phyloP scores from a whole-genome alignment of 2,888 invertebrate species.

The Plagodis pulveraria region DNA sequence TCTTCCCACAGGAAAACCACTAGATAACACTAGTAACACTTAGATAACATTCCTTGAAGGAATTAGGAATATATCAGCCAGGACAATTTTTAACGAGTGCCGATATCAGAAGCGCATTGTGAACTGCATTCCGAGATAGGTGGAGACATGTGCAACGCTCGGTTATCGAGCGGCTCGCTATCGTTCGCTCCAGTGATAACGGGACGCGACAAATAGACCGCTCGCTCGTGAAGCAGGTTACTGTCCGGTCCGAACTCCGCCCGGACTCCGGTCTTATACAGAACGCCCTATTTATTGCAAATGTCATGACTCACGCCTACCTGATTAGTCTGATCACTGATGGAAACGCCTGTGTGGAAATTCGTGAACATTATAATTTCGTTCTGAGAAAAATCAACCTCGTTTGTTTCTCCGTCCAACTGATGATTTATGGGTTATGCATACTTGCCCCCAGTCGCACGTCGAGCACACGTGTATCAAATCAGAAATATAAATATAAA shows the following conservation, averaged over 20 bases:
- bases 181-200: conserved; percentile 70
- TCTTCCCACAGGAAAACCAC: conserved; percentile 53
- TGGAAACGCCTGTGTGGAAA: conserved; percentile 34
- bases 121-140: conserved; percentile 75
- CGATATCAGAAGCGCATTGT: conserved; percentile 60
- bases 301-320: conserved; percentile 34
- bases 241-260: conserved; percentile 47
- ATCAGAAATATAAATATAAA: conserved; percentile 14
- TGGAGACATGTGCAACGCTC: conserved; percentile 62
- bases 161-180: conserved; percentile 65
- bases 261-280: conserved; percentile 47
- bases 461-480: conserved; percentile 26
- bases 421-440: conserved; percentile 33
- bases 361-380: conserved; percentile 37
- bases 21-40: conserved; percentile 20
- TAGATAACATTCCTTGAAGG: conserved; percentile 38
- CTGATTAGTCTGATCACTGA: conserved; percentile 12
- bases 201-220: conserved; percentile 62
- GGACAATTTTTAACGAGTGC: conserved; percentile 55
- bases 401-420: conserved; percentile 52
- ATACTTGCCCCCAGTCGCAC: conserved; percentile 25
- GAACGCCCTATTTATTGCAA: conserved; percentile 58
- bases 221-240: conserved; percentile 61
- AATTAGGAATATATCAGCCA: conserved; percentile 33
- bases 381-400: conserved; percentile 41